Evolutionary conservation across 2,797 vertebrate species (phyloP), one percentile per base, ranked within the genome.

Genomic region (Lycodopsis pacificus): DNA sequence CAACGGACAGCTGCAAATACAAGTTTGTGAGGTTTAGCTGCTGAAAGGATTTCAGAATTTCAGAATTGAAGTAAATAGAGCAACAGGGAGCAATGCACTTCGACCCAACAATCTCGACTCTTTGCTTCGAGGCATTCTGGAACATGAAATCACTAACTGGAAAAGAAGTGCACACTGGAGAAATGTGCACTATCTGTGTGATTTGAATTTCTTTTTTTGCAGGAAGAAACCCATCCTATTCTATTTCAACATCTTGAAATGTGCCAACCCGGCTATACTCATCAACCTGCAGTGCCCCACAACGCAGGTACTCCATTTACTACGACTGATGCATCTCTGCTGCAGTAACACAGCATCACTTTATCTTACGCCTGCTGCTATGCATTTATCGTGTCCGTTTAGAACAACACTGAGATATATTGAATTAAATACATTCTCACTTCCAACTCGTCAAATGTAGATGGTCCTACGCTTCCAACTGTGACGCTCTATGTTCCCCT

Each of bases 221-320:
- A 99, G 97, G 92, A 96, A 96, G 92, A 98, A 97, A 91, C 93
- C 94, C 34, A 87, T 97, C 90, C 93, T 99, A 65, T 97, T 99
- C 95, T 97, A 97, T 86, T 98, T 98, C 89, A 98, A 98, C 91
- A 95, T 97, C 82, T 87, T 99, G 67, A 96, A 95, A 93, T 99
- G 97, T 94, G 94, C 96, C 79, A 97, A 88, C 85, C 96, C 97
- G 0, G 64, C 95, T 0, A 91, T 97, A 71, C 88, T 99, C 75
- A 93, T 97, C 86, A 96, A 95, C 86, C 94, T 99, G 5, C 97
- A 97, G 94, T 99, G 97, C 91, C 96, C 97, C 67, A 98, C 97
- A 42, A 97, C 95, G 80, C 97, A 94, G 93, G 94, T 94, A 82
- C 30, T 12, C 32, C 1, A 25, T 44, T 5, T n/a, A 62, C 36